A percentile compares a stretch with the other conserved stretches of the same genome.
Evolutionary conservation across 2,888 invertebrate species (phyloP).

Genomic region (Sphaeridia pumilis): DNA sequence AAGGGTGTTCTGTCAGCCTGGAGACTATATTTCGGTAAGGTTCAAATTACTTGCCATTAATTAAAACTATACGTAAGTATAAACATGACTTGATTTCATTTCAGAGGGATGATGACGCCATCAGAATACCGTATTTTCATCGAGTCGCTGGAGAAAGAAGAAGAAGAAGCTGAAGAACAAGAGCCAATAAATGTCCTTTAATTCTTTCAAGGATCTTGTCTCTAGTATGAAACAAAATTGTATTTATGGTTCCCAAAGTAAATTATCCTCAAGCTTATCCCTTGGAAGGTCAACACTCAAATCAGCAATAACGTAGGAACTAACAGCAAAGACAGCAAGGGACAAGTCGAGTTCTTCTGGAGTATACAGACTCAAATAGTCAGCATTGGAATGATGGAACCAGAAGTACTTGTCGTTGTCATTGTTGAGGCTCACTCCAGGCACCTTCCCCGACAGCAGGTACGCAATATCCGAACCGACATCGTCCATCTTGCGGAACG

Average conservation of each 20-base stretch:
- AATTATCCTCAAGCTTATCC: too few species aligned
- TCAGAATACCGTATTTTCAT: conserved; percentile 32
- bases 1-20: conserved; percentile 30
- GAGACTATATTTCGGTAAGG: conserved; percentile 34
- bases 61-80: background rate
- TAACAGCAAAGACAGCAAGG: conserved; percentile 64
- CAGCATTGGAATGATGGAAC: conserved; percentile 67
- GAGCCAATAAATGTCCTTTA: too few species aligned
- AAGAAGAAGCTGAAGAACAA: conserved; percentile 45
- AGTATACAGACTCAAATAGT: conserved; percentile 42
- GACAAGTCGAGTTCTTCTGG: conserved; percentile 56
- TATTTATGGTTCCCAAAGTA: too few species aligned
- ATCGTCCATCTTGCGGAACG: conserved; percentile 22
- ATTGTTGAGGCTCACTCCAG: conserved; percentile 56
- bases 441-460: conserved; percentile 41
- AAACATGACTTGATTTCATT: background rate
- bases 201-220: too few species aligned
- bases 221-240: too few species aligned
- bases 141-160: conserved; percentile 24
- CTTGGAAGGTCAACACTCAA: conserved; percentile 56
- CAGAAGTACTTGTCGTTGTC: conserved; percentile 58
- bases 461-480: conserved; percentile 8
- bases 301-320: conserved; percentile 64
- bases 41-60: background rate
- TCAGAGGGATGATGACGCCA: conserved; percentile 34